These are phyloP conservation scores for Drosophila koepferae DNA, from an alignment of 2,888 invertebrate species.

Conservation along the genomic window DNA sequence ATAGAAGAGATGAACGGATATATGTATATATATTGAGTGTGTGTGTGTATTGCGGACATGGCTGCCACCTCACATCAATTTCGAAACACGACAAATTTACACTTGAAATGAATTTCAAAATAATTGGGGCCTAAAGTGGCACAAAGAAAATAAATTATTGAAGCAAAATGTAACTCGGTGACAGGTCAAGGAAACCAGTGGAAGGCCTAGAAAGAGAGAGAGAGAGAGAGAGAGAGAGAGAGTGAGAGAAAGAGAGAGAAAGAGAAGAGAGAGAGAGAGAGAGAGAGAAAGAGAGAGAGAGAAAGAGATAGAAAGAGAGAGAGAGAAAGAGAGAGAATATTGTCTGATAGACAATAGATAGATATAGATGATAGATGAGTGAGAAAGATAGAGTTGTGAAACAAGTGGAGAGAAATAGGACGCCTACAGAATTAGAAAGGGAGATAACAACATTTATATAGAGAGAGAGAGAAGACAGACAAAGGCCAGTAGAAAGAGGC, in stretches of 20 bases:
- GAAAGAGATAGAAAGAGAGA: background rate
- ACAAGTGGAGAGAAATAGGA: too few species aligned
- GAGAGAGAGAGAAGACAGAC: too few species aligned
- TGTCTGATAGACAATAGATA: too few species aligned
- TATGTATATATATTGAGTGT: background rate
- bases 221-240: background rate
- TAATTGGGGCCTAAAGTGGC: constrained; percentile 79
- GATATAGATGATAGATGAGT: too few species aligned
- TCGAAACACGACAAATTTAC: constrained; percentile 62
- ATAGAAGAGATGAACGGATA: background rate
- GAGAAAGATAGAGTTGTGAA: too few species aligned
- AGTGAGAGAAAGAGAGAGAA: background rate
- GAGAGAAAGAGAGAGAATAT: background rate
- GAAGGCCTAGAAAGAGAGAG: constrained; percentile 44
- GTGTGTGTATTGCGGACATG: background rate
- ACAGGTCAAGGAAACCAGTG: constrained; percentile 49
- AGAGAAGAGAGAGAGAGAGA: too few species aligned
- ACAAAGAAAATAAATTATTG: constrained; percentile 62
- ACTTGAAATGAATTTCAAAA: constrained; percentile 76
- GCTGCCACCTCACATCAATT: constrained; percentile 43
- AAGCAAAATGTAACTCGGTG: constrained; percentile 30
- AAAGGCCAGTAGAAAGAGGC: too few species aligned
- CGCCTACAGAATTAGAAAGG: background rate
- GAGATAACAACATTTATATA: too few species aligned
- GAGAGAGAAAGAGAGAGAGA: background rate